Conservation (phyloP, 1,140 invertebrate genomes). For the Magallana ariakensis region DNA sequence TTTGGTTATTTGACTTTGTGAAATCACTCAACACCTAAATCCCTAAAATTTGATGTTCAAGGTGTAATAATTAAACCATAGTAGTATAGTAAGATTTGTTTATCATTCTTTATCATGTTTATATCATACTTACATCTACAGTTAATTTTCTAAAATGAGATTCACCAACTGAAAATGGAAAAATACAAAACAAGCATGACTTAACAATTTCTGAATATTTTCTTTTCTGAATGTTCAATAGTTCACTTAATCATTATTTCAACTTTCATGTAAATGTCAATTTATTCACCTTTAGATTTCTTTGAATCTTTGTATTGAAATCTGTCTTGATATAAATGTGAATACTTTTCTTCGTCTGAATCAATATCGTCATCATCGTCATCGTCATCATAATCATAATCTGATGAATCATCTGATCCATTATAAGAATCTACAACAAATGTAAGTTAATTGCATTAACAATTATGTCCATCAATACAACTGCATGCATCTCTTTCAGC, state of each 20-base stretch:
- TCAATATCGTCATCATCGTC: conserved; percentile 65
- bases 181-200: not conserved
- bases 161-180: conserved; percentile 50
- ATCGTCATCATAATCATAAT: conserved; percentile 68
- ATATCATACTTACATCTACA: conserved; percentile 56
- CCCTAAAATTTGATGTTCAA: too few relatives aligned
- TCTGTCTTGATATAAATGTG: conserved; percentile 65
- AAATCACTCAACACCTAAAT: too few relatives aligned
- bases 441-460: not conserved
- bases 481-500: not conserved
- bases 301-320: conserved; percentile 66
- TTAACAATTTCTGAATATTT: too few relatives aligned
- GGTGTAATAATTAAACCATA: too few relatives aligned
- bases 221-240: too few relatives aligned
- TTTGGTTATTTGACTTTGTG: too few relatives aligned
- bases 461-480: not conserved
- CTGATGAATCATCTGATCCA: conserved; percentile 65
- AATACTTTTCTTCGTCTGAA: conserved; percentile 62
- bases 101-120: too few relatives aligned
- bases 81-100: too few relatives aligned
- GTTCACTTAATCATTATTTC: not conserved
- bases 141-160: conserved; percentile 61
- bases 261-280: not conserved
- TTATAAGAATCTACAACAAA: conserved; percentile 63
- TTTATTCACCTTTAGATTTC: conserved; percentile 57